A percentile compares a stretch with the other conserved stretches of the same genome.
phyloP scores from a whole-genome alignment of 2,113 vertebrate genomes.

The Oplegnathus fasciatus region DNA sequence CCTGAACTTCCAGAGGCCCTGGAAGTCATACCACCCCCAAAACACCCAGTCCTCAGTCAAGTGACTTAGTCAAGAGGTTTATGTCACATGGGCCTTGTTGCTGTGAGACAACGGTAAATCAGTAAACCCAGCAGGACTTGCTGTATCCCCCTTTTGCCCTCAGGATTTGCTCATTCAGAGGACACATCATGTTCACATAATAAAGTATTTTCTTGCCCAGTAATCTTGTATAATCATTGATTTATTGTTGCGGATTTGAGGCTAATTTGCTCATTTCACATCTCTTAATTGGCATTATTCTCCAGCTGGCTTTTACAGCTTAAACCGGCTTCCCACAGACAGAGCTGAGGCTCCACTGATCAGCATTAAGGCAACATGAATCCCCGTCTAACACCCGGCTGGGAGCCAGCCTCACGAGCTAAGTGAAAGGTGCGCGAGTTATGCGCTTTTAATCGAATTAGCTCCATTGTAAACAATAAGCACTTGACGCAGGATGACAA shows the following conservation, averaged over 20 bases:
- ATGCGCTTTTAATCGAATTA: conserved; percentile 73
- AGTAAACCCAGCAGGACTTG: conserved; percentile 13
- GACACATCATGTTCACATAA: background rate
- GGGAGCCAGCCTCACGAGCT: background rate
- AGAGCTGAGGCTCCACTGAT: conserved; percentile 23
- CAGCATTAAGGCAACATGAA: conserved; percentile 27
- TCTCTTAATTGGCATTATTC: conserved; percentile 17
- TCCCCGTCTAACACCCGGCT: conserved; percentile 49
- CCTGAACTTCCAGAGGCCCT: background rate
- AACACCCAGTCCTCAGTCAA: background rate
- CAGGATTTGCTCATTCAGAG: background rate
- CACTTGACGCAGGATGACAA: conserved; percentile 68
- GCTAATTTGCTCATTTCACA: background rate
- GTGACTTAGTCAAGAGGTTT: background rate
- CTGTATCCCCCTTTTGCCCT: background rate
- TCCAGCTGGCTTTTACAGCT: background rate
- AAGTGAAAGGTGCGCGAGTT: conserved; percentile 55
- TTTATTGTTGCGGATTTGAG: background rate
- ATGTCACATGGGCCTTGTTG: background rate
- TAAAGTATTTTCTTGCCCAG: conserved; percentile 16
- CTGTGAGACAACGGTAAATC: background rate
- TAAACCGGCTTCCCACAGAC: conserved; percentile 37
- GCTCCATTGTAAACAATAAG: conserved; percentile 60
- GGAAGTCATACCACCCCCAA: background rate
- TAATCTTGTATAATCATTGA: background rate